phyloP scores from a whole-genome alignment of 2,888 invertebrate genomes.

The Brachyptera putata region DNA sequence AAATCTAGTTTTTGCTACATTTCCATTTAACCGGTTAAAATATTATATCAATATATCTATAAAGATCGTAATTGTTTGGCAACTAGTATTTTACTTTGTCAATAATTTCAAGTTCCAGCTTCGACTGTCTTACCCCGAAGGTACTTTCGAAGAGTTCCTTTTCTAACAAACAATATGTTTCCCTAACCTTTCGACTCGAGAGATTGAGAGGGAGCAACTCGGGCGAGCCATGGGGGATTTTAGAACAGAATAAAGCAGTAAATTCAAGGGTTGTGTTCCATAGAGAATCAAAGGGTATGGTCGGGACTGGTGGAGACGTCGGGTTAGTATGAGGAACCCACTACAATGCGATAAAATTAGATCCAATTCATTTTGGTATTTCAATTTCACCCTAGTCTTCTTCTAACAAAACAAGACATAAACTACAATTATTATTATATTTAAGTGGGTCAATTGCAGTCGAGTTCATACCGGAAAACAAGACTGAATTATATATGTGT shows the following conservation, averaged over 20 bases:
- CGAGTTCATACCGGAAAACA: too few species aligned
- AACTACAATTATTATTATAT: too few species aligned
- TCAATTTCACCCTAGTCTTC: not conserved
- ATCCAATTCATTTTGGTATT: conserved; percentile 14
- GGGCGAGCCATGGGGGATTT: not conserved
- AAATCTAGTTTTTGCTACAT: too few species aligned
- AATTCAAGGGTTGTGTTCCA: conserved; percentile 8
- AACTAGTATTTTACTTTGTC: too few species aligned
- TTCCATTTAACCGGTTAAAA: too few species aligned
- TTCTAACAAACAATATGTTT: conserved; percentile 18
- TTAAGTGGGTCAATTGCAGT: too few species aligned
- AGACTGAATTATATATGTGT: too few species aligned
- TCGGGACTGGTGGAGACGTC: not conserved
- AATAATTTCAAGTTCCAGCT: too few species aligned
- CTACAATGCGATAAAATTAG: conserved; percentile 20
- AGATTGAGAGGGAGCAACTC: conserved; percentile 4
- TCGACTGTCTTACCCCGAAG: too few species aligned
- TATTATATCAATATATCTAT: too few species aligned
- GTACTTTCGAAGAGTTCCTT: too few species aligned
- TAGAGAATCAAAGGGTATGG: conserved; percentile 10
- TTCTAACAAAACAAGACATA: not conserved
- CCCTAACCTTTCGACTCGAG: conserved; percentile 14
- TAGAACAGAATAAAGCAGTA: conserved; percentile 14
- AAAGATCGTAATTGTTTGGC: too few species aligned
- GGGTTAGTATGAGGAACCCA: conserved; percentile 3